A percentile compares a stretch with the other conserved stretches of the same genome.
These are phyloP conservation scores for Melospiza georgiana DNA, from an alignment of 2,113 vertebrate species.

Conservation along the genomic window DNA sequence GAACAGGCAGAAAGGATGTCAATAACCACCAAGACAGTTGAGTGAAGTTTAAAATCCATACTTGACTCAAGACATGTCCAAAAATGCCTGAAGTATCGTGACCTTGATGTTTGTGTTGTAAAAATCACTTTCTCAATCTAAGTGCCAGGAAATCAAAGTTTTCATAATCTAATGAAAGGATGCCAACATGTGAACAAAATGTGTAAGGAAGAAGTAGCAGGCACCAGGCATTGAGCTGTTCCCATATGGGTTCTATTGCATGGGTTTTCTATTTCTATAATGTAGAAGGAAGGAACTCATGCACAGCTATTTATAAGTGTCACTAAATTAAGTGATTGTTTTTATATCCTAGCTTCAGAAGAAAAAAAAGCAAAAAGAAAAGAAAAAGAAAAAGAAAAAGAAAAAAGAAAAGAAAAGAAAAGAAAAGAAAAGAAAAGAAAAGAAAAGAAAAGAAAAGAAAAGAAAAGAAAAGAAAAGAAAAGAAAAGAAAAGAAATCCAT, in stretches of 20 bases:
- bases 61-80: background rate
- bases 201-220: background rate
- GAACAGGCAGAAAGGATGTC: constrained; percentile 9
- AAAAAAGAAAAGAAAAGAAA: background rate
- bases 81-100: background rate
- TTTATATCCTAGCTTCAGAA: background rate
- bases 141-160: background rate
- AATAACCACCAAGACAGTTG: background rate
- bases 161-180: background rate
- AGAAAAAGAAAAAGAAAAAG: background rate
- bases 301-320: background rate
- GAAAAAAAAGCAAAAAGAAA: background rate
- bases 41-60: constrained; percentile 22
- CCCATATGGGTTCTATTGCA: background rate
- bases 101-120: background rate
- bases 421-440: background rate
- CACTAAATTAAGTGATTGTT: background rate
- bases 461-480: background rate
- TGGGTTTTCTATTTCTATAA: background rate
- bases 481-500: background rate
- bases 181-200: background rate
- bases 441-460: background rate
- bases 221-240: background rate
- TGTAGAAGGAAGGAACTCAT: background rate
- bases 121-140: background rate